Percentiles rank a stretch among this genome's conserved stretches.
phyloP scores from a whole-genome alignment of 2,797 vertebrate species.

The Dendrocincla tyrannina region DNA sequence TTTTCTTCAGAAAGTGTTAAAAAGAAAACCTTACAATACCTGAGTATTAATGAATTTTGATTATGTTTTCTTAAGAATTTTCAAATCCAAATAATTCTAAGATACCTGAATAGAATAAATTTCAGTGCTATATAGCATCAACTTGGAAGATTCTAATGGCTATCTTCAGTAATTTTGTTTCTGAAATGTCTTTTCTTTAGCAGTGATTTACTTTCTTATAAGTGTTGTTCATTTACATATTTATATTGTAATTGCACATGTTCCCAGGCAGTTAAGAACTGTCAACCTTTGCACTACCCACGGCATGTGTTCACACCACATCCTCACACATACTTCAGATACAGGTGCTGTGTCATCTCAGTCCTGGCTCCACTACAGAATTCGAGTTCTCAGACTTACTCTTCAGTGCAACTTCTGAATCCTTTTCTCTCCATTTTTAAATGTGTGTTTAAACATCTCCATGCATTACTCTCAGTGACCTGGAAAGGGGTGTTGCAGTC shows the following conservation, averaged over 20 bases:
- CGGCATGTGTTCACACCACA: background rate
- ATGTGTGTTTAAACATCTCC: background rate
- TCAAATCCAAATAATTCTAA: background rate
- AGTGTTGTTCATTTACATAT: background rate
- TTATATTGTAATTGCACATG: background rate
- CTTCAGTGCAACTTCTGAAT: background rate
- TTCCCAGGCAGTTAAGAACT: background rate
- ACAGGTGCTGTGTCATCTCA: background rate
- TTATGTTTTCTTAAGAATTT: background rate
- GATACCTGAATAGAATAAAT: background rate
- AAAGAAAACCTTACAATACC: background rate
- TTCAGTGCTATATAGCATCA: background rate
- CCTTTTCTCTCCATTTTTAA: background rate
- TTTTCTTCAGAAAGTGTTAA: background rate
- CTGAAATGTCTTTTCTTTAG: background rate
- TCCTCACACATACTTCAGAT: background rate
- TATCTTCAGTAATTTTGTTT: background rate
- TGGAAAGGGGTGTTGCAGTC: background rate
- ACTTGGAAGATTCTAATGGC: background rate
- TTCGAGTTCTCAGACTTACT: background rate
- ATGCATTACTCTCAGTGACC: background rate
- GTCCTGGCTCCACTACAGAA: background rate
- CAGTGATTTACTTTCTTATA: background rate
- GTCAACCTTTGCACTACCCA: slow-evolving; percentile 5
- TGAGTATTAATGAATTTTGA: background rate